Evolutionary conservation across 2,888 invertebrate species (phyloP).

Genomic region (Isoperla grammatica): DNA sequence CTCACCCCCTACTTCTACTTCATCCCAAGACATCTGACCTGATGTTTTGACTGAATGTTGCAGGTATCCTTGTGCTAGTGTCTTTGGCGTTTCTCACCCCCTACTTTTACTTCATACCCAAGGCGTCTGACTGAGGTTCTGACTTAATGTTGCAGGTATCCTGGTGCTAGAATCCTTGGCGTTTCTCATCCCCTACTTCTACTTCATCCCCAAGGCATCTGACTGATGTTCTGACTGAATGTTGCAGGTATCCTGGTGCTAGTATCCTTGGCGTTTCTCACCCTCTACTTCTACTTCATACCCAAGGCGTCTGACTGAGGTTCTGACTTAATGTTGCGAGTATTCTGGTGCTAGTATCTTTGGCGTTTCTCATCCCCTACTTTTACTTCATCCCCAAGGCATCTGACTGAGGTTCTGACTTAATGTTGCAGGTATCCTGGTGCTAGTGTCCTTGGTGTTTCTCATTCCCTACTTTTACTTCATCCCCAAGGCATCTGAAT

Average conservation of each 20-base stretch:
- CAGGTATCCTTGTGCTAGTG: slow-evolving; percentile 47
- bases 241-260: slow-evolving; percentile 47
- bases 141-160: slow-evolving; percentile 42
- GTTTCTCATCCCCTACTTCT: slow-evolving; percentile 61
- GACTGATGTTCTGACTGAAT: too few species aligned
- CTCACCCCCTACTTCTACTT: slow-evolving; percentile 61
- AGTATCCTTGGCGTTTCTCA: slow-evolving; percentile 52
- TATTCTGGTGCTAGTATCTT: slow-evolving; percentile 47
- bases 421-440: slow-evolving; percentile 43
- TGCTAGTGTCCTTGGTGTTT: slow-evolving; percentile 49
- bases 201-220: slow-evolving; percentile 59
- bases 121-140: too few species aligned
- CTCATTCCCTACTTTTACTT: slow-evolving; percentile 61
- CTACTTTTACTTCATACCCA: slow-evolving; percentile 58
- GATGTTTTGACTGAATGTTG: too few species aligned
- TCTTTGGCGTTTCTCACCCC: slow-evolving; percentile 57
- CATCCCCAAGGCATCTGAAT: slow-evolving; percentile 60
- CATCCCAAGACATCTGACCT: too few species aligned
- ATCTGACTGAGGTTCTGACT: too few species aligned
- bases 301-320: slow-evolving; percentile 62
- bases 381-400: slow-evolving; percentile 60
- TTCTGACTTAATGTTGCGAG: too few species aligned
- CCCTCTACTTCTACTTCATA: slow-evolving; percentile 59
- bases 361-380: slow-evolving; percentile 58
- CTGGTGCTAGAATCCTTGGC: slow-evolving; percentile 48